Conservation (phyloP, 2,888 invertebrate species). For the Amphipoea oculea region DNA sequence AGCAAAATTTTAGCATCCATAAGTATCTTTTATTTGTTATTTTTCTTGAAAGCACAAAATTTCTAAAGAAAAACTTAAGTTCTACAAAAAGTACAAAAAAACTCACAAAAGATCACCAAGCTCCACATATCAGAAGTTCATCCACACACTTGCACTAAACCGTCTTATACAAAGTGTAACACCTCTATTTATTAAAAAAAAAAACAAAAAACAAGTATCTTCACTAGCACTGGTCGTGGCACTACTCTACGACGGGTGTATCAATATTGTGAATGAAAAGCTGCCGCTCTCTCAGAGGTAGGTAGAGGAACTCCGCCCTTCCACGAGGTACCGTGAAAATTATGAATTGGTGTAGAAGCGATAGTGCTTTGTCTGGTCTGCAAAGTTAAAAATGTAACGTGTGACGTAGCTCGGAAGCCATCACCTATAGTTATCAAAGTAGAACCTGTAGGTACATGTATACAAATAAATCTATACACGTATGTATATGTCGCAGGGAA, state of each 20-base stretch:
- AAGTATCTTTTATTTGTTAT: background rate
- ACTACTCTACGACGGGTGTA: constrained; percentile 50
- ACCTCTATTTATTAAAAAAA: constrained; percentile 10
- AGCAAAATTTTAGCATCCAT: background rate
- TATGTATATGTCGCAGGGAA: too few relatives aligned
- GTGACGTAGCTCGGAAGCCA: background rate
- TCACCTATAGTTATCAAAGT: background rate
- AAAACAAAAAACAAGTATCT: constrained; percentile 1
- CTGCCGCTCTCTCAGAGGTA: constrained; percentile 35
- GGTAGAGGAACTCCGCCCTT: constrained; percentile 49
- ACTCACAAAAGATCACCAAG: constrained; percentile 70
- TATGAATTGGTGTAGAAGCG: constrained; percentile 9
- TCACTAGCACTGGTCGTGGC: constrained; percentile 49
- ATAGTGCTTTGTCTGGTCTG: constrained; percentile 6
- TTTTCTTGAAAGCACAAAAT: background rate
- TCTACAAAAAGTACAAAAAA: background rate
- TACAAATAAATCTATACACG: too few relatives aligned
- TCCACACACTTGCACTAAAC: constrained; percentile 66
- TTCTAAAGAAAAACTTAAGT: background rate
- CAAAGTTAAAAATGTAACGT: background rate
- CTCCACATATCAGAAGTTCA: constrained; percentile 70
- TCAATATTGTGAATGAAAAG: constrained; percentile 46
- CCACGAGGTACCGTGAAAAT: constrained; percentile 25
- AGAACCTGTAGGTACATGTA: background rate
- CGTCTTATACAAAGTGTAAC: constrained; percentile 44